Conservation (phyloP, 2,113 vertebrate genomes). For the Rhinichthys klamathensis region DNA sequence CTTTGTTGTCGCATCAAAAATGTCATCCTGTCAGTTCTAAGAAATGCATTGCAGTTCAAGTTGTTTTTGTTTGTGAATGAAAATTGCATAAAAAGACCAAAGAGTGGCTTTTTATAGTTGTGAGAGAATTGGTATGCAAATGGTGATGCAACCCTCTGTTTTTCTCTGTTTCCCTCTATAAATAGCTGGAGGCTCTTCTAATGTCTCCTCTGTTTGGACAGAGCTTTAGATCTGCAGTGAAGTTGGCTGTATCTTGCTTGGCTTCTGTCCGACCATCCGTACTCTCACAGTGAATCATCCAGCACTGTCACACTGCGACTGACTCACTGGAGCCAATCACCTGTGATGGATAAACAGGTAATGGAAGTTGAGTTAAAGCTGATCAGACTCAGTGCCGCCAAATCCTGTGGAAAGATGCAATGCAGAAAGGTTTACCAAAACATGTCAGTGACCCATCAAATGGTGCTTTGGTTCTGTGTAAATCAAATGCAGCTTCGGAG, state of each 20-base stretch:
- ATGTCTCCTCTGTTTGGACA: conserved; percentile 3
- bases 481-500: background rate
- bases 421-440: background rate
- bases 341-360: conserved; percentile 27
- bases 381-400: background rate
- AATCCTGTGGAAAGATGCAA: background rate
- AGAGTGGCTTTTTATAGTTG: background rate
- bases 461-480: background rate
- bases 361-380: background rate
- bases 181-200: conserved; percentile 28
- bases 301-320: background rate
- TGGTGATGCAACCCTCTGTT: background rate
- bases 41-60: background rate
- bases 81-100: background rate
- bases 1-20: background rate
- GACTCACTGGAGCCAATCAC: conserved; percentile 29
- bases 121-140: conserved; percentile 13
- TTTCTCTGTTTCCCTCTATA: conserved; percentile 1
- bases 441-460: background rate
- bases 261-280: conserved; percentile 9
- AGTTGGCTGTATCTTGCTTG: conserved; percentile 9
- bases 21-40: conserved; percentile 6
- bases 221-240: background rate
- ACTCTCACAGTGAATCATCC: conserved; percentile 11
- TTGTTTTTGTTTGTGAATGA: background rate